These are phyloP conservation scores for Rhopalosiphum nymphaeae DNA, from an alignment of 2,888 invertebrate genomes.

Conservation along the genomic window DNA sequence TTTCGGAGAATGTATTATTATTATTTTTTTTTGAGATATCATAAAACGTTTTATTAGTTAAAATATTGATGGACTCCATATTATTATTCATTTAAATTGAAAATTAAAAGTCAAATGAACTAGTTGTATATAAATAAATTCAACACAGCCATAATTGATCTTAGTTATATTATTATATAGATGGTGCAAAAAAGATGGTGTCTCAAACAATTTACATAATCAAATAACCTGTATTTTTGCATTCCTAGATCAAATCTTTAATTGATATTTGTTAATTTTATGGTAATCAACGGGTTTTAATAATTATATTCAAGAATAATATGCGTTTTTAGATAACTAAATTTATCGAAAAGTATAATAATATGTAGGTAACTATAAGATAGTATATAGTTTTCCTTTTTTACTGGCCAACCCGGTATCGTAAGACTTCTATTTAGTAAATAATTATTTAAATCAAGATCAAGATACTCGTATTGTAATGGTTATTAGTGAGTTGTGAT, in stretches of 20 bases:
- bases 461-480: neutral
- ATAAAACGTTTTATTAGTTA: neutral
- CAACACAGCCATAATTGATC: neutral
- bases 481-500: neutral
- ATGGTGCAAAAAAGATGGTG: neutral
- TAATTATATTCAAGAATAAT: neutral
- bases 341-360: neutral
- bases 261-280: neutral
- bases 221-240: neutral
- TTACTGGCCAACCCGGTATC: neutral
- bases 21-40: neutral
- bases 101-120: neutral
- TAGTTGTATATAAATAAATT: neutral
- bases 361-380: neutral
- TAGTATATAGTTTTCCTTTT: neutral
- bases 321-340: neutral
- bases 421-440: neutral
- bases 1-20: neutral
- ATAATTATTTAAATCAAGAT: neutral
- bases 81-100: neutral
- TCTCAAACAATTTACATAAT: constrained; percentile 1
- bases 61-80: neutral
- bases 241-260: neutral
- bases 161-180: neutral
- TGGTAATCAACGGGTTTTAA: neutral